Conservation (phyloP, 2,797 vertebrate species). For the Cetoscarus ocellatus region DNA sequence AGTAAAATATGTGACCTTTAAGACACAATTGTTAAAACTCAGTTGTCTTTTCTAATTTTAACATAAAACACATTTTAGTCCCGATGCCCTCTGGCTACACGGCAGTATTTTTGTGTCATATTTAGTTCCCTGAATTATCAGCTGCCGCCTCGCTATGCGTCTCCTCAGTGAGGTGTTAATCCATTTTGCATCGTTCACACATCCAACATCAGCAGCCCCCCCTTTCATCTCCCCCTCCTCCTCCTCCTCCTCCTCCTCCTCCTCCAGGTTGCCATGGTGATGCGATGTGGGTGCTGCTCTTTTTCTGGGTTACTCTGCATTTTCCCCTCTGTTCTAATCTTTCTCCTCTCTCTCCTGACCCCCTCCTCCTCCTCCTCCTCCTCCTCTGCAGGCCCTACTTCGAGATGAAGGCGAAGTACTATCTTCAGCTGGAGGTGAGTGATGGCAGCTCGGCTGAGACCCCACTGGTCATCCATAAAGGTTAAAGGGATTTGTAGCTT, state of each 20-base stretch:
- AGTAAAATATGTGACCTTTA: too few species aligned
- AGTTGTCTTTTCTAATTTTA: background rate
- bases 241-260: slow-evolving; percentile 41
- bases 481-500: background rate
- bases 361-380: slow-evolving; percentile 13
- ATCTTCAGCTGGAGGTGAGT: slow-evolving; percentile 96
- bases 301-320: slow-evolving; percentile 61
- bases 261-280: slow-evolving; percentile 69
- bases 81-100: background rate
- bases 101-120: background rate
- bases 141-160: slow-evolving; percentile 25
- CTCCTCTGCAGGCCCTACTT: slow-evolving; percentile 91
- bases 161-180: slow-evolving; percentile 51
- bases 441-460: background rate
- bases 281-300: slow-evolving; percentile 52
- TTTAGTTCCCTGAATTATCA: background rate
- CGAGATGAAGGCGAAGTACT: slow-evolving; percentile 97
- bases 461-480: background rate
- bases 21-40: too few species aligned
- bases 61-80: background rate
- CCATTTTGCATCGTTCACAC: slow-evolving; percentile 43
- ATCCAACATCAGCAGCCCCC: slow-evolving; percentile 40
- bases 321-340: slow-evolving; percentile 44
- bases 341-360: slow-evolving; percentile 20
- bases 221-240: slow-evolving; percentile 36